Evolutionary conservation across 1,140 invertebrate species (phyloP).

Genomic region (Acromyrmex heyeri): DNA sequence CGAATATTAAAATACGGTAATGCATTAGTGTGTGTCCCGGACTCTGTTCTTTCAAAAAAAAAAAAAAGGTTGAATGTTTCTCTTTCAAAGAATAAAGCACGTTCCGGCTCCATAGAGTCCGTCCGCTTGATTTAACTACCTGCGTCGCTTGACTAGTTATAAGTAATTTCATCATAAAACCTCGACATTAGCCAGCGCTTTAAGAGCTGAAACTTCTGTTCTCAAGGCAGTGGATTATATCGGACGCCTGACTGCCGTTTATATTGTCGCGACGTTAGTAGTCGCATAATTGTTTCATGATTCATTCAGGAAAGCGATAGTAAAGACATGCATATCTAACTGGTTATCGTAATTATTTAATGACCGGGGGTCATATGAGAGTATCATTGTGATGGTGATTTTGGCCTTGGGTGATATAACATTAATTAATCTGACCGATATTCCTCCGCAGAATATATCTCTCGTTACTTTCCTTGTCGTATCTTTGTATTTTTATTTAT

Average conservation of each 20-base stretch:
- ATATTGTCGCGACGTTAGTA: constrained; percentile 55
- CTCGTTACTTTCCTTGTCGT: not conserved
- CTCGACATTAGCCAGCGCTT: constrained; percentile 62
- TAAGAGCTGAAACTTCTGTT: constrained; percentile 49
- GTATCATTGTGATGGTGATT: constrained; percentile 15
- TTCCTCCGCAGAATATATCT: not conserved
- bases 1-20: not conserved
- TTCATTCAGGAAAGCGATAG: constrained; percentile 26
- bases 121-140: constrained; percentile 30
- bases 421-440: constrained; percentile 39
- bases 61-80: constrained; percentile 9
- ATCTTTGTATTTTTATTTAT: not conserved
- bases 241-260: constrained; percentile 12
- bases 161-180: constrained; percentile 67
- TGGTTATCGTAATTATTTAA: constrained; percentile 47
- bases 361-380: constrained; percentile 24
- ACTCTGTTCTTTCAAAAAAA: not conserved
- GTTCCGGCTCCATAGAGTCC: not conserved
- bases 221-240: constrained; percentile 64
- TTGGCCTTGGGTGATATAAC: constrained; percentile 39
- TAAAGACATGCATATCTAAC: constrained; percentile 46
- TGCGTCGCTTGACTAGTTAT: constrained; percentile 50
- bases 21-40: too few relatives aligned
- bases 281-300: constrained; percentile 63
- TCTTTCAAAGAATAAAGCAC: constrained; percentile 1